These are phyloP conservation scores for Netelia virgata DNA, from an alignment of 2,888 invertebrate genomes.

Conservation along the genomic window DNA sequence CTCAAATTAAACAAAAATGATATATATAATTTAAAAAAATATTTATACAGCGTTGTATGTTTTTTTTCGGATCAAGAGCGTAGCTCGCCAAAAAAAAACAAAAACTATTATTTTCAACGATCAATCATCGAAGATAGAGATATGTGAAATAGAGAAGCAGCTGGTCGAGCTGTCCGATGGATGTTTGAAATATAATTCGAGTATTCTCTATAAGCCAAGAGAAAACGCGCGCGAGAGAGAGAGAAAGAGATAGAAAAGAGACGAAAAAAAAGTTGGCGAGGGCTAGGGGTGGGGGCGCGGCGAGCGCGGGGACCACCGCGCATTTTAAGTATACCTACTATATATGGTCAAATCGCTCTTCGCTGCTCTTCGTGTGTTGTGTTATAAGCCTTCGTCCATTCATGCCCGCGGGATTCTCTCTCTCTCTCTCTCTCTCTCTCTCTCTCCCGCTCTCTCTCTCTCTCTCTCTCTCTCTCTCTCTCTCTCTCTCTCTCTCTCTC, in stretches of 20 bases:
- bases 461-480: constrained; percentile 14
- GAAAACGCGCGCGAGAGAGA: constrained; percentile 35
- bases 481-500: constrained; percentile 13
- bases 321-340: constrained; percentile 62
- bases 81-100: not conserved
- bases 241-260: not conserved
- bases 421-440: not conserved
- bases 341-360: constrained; percentile 59
- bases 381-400: constrained; percentile 69
- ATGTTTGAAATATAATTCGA: constrained; percentile 60
- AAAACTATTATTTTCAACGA: constrained; percentile 37
- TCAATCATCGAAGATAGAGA: constrained; percentile 52
- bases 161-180: constrained; percentile 40
- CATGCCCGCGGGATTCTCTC: constrained; percentile 72
- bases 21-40: not conserved
- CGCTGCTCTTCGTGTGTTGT: constrained; percentile 27
- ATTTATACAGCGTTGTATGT: not conserved
- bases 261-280: constrained; percentile 24
- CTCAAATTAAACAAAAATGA: not conserved
- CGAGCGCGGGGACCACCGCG: constrained; percentile 33
- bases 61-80: not conserved
- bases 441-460: constrained; percentile 26
- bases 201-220: constrained; percentile 18
- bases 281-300: not conserved
- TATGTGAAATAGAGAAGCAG: constrained; percentile 48